Evolutionary conservation across 2,888 invertebrate genomes (phyloP).

Genomic region (Callyntrura guangdongensis): DNA sequence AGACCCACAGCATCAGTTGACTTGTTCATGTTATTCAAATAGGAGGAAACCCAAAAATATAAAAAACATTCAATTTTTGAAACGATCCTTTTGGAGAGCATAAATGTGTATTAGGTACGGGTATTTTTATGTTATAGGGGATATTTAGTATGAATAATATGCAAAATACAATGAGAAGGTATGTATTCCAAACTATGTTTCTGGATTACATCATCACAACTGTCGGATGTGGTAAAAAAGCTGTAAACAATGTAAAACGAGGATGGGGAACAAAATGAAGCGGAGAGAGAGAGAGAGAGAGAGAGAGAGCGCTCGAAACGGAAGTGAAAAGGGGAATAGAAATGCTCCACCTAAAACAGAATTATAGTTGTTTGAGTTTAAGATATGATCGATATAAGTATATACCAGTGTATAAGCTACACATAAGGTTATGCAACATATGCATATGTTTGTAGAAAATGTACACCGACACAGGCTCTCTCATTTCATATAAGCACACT

Average conservation of each 20-base stretch:
- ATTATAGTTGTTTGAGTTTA: conserved; percentile 2
- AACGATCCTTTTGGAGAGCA: conserved; percentile 36
- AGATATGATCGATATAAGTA: background rate
- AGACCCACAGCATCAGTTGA: background rate
- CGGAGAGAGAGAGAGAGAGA: conserved; percentile 21
- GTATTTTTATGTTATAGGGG: conserved; percentile 2
- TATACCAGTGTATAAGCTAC: background rate
- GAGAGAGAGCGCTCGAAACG: conserved; percentile 41
- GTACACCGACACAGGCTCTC: background rate
- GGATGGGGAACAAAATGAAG: conserved; percentile 54
- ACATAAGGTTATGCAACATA: background rate
- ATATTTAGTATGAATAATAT: conserved; percentile 5
- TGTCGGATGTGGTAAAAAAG: conserved; percentile 74
- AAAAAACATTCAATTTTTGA: conserved; percentile 54
- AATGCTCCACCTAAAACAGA: conserved; percentile 12
- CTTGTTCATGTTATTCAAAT: conserved; percentile 55
- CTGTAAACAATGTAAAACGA: conserved; percentile 68
- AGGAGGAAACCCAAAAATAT: conserved; percentile 21
- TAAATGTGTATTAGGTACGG: background rate
- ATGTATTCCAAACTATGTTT: background rate
- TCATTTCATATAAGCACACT: background rate
- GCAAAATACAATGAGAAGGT: background rate
- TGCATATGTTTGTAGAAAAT: background rate
- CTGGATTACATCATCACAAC: conserved; percentile 67
- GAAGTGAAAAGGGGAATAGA: conserved; percentile 65